Base-by-base conservation (phyloP, 1,140 invertebrate species). In the Saccostrea echinata region DNA sequence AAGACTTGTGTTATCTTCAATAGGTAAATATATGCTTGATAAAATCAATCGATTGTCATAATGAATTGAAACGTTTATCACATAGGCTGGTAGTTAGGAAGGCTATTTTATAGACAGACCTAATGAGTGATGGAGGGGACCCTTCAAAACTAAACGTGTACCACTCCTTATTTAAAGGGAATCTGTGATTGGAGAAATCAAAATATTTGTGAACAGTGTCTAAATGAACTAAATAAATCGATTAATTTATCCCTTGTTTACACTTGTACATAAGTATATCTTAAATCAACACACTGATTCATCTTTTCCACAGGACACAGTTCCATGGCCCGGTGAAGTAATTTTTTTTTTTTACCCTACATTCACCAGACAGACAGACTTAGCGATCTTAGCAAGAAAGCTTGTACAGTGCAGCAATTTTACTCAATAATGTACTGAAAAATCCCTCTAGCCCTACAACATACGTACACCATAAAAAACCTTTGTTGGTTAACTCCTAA, bases 171-270 rank as follows among this genome's bases (percentile, higher is more conserved):
- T 76, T 76, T 76, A 76, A 76, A 76, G 13, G 68, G 68, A 30
- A 76, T 27, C 68, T 33, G 68, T 76, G 68, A 76, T 76, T 76
- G 68, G 13, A 30, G 68, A 76, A 76, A 76, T 76, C 68, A 76
- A 76, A 76, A 76, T 76, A 76, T 76, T 76, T 76, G 68, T 30
- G 30, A 27, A 30, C 68, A 76, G 68, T 33, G 24, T 76, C 68
- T 27, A 76, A 76, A 76, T 76, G 68, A 76, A 76, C 27, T 76
- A 76, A 76, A 76, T 76, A 76, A 76, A 76, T 76, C 68, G 13
- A 76, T 76, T 76, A 76, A 76, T 76, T 76, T 33, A 76, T 76
- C 27, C 68, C 68, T 76, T 76, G 68, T 76, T 76, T 76, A 76
- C 68, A 33, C 16, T 76, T 76, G 24, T 76, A 35, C 30, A 33